Base-by-base conservation (phyloP, 2,113 vertebrate species). In the Grallaria varia region DNA sequence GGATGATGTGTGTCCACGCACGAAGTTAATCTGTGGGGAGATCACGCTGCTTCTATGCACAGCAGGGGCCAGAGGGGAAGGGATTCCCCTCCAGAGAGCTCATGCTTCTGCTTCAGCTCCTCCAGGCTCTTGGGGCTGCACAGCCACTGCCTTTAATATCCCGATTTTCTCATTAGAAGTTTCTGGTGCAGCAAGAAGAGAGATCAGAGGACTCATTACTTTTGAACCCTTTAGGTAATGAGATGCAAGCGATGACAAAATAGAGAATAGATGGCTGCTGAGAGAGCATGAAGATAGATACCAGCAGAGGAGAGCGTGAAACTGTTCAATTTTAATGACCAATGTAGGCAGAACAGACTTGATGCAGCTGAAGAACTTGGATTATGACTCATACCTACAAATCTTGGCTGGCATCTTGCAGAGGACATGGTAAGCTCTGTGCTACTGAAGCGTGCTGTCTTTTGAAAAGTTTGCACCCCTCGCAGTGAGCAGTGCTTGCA, bases 341-440 rank as follows among this genome's bases (percentile, higher is more conserved):
- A 58, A 23, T 0, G 15, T 95, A 60, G 84, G 93, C 73, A 95
- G 94, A 94, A 21, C 68, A 86, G 40, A 8, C 47, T 87, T 80
- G 73, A 75, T 94, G 64, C 73, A 79, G 91, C 64, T 91, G 94
- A 84, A 86, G 53, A 64, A 3, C 37, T 40, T 53, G 76, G 74
- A 77, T 75, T 77, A n/a, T 95, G 94, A 95, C 52, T 95, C 93
- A 95, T 52, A 64, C 22, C 56, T 68, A 37, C 49, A 60, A 75
- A 72, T 72, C 77, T 89, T 78, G 68, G 69, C 81, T 92, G 72
- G 72, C 76, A 44, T 80, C 72, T 86, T 8, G 1, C 68, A 88
- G 92, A 76, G 35, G 76, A 42, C 4, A 0, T 31, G 56, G 40
- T 71, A 35, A 72, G 39, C 28, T 88, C 50, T 23, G 27, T 62